These are phyloP conservation scores for Alviniconcha strummeri DNA, from an alignment of 2,888 invertebrate species.

Conservation along the genomic window DNA sequence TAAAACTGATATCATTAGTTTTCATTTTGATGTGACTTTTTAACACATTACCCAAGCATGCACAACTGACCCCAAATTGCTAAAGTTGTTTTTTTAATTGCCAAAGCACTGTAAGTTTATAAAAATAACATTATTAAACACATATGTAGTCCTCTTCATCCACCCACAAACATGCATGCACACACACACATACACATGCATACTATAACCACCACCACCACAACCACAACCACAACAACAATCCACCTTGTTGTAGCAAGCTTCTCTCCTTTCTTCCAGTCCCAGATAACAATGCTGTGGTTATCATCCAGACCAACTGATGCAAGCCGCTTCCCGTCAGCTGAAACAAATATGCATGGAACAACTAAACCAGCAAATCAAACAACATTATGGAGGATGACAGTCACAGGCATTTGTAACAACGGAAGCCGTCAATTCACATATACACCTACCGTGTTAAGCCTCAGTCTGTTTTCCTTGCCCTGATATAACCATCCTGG, in stretches of 20 bases:
- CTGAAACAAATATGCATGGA: constrained; percentile 47
- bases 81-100: no score
- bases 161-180: background rate
- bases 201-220: background rate
- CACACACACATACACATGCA: background rate
- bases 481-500: no score
- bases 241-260: constrained; percentile 72
- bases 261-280: constrained; percentile 75
- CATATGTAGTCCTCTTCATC: background rate
- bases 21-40: no score
- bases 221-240: no score
- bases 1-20: no score
- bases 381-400: background rate
- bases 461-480: no score
- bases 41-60: no score
- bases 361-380: background rate
- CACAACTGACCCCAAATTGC: no score
- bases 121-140: background rate
- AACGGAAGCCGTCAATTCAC: background rate
- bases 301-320: constrained; percentile 74
- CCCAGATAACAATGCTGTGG: constrained; percentile 74
- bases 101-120: no score
- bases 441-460: no score
- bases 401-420: background rate
- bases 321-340: constrained; percentile 73